Evolutionary conservation across 2,113 vertebrate species (phyloP).

Genomic region (Alexandromys fortis): DNA sequence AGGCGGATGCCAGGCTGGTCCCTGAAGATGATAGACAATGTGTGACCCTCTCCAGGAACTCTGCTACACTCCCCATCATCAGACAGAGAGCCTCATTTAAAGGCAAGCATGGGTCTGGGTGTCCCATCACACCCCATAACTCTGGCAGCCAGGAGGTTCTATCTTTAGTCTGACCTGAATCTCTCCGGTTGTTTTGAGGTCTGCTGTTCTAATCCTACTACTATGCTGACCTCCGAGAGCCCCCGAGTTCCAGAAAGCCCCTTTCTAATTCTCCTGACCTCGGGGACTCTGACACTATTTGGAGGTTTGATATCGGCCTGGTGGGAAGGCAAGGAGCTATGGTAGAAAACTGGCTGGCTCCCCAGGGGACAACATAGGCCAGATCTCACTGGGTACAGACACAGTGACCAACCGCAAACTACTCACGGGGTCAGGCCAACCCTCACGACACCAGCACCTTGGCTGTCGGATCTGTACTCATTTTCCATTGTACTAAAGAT

Average conservation of each 20-base stretch:
- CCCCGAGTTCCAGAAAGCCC: neutral
- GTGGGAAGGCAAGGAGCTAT: neutral
- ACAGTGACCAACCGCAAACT: rapidly evolving
- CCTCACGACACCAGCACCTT: rapidly evolving
- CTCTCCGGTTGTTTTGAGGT: constrained; percentile 13
- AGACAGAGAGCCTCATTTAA: rapidly evolving
- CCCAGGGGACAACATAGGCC: rapidly evolving
- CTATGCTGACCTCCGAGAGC: neutral
- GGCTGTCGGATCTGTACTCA: rapidly evolving
- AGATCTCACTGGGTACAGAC: neutral
- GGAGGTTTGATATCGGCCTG: too few species aligned
- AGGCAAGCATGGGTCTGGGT: neutral
- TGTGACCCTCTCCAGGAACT: constrained; percentile 12
- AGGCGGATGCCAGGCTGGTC: neutral
- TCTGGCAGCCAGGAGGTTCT: constrained; percentile 39
- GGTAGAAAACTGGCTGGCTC: rapidly evolving
- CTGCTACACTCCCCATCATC: rapidly evolving
- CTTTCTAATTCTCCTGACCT: neutral
- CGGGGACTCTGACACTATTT: neutral
- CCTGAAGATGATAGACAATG: neutral
- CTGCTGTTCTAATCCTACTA: neutral
- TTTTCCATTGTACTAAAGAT: neutral
- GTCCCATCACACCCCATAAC: neutral
- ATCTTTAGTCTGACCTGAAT: constrained; percentile 58
- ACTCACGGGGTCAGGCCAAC: rapidly evolving